These are phyloP conservation scores for Apodemia duryi DNA, from an alignment of 2,888 invertebrate genomes.

Conservation along the genomic window DNA sequence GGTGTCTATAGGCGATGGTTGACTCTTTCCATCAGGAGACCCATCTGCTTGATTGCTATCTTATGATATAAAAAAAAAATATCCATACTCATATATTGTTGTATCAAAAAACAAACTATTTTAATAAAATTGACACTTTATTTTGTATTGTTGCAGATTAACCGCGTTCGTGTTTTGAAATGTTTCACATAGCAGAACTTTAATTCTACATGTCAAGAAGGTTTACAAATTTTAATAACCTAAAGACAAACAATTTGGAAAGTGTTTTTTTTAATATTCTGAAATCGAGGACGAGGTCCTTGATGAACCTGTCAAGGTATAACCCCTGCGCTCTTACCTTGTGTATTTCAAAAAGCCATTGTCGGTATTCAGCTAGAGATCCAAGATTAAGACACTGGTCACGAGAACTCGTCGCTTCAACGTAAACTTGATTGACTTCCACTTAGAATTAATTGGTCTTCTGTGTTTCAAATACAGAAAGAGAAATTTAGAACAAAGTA, in stretches of 20 bases:
- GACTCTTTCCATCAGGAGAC: too few relatives aligned
- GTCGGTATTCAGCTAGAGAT: slow-evolving; percentile 77
- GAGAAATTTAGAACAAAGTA: slow-evolving; percentile 40
- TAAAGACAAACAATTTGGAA: slow-evolving; percentile 54
- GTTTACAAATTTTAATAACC: slow-evolving; percentile 48
- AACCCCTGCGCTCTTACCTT: slow-evolving; percentile 72
- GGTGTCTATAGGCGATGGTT: too few relatives aligned
- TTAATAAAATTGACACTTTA: background rate
- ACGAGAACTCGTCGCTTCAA: slow-evolving; percentile 62
- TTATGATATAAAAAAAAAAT: too few relatives aligned
- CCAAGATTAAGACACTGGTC: slow-evolving; percentile 81
- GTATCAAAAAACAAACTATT: too few relatives aligned
- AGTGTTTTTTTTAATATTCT: slow-evolving; percentile 66
- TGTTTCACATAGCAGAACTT: slow-evolving; percentile 65
- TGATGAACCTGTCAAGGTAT: slow-evolving; percentile 75
- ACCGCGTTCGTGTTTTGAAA: slow-evolving; percentile 50
- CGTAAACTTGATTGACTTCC: slow-evolving; percentile 47
- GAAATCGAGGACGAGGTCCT: slow-evolving; percentile 77
- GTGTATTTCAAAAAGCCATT: slow-evolving; percentile 68
- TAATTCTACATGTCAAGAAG: slow-evolving; percentile 68
- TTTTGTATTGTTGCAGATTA: slow-evolving; percentile 62
- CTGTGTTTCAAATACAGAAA: slow-evolving; percentile 38
- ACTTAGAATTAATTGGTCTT: slow-evolving; percentile 53
- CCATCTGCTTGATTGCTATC: too few relatives aligned
- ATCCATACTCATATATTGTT: too few relatives aligned